Conservation (phyloP, 2,888 invertebrate species). For the Aelia acuminata region DNA sequence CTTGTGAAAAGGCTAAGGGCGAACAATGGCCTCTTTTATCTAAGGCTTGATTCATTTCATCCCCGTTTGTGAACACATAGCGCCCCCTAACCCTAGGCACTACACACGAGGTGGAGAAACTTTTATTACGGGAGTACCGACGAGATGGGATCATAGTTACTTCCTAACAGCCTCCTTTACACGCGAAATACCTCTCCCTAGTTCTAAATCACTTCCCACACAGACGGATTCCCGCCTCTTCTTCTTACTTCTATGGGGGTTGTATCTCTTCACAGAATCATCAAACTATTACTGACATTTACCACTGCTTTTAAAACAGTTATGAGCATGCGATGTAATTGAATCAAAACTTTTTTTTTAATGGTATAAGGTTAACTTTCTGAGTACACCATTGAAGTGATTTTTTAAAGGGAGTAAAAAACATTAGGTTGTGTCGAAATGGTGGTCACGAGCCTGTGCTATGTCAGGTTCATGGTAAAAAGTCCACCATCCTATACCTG, state of each 20-base stretch:
- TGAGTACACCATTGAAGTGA: too few relatives aligned
- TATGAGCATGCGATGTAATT: too few relatives aligned
- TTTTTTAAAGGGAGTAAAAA: too few relatives aligned
- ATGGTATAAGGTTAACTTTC: too few relatives aligned
- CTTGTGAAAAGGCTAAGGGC: neutral
- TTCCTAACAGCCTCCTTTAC: constrained; percentile 37
- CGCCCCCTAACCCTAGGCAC: neutral
- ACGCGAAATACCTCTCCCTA: constrained; percentile 30
- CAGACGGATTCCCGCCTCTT: neutral
- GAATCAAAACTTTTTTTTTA: too few relatives aligned
- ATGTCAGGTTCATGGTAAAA: too few relatives aligned
- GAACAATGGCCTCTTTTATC: constrained; percentile 47
- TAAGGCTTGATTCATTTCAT: constrained; percentile 10
- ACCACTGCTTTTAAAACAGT: neutral
- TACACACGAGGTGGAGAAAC: constrained; percentile 21
- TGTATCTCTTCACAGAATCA: neutral
- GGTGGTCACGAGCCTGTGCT: too few relatives aligned
- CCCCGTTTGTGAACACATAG: neutral
- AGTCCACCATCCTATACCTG: too few relatives aligned
- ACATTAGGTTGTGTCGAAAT: too few relatives aligned
- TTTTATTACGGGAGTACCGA: neutral
- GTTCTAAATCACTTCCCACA: constrained; percentile 41
- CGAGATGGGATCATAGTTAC: constrained; percentile 40
- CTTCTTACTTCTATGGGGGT: neutral
- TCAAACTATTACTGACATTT: neutral